Evolutionary conservation across 2,888 invertebrate genomes (phyloP).

Genomic region (Onchidella celtica): DNA sequence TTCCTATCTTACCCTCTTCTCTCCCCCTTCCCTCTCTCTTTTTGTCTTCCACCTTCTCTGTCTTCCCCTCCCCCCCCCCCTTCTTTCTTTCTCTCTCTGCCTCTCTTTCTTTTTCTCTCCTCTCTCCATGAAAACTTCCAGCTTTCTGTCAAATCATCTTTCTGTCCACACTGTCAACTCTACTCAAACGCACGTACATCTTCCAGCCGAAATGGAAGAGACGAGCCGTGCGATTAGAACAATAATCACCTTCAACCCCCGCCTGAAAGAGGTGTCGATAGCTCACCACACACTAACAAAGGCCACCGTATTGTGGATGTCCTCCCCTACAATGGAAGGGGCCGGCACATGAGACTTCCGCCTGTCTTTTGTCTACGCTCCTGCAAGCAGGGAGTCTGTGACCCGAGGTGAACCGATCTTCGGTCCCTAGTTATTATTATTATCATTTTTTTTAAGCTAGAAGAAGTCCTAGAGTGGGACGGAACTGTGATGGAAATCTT

Average conservation of each 20-base stretch:
- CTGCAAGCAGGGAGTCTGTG: conserved; percentile 15
- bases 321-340: conserved; percentile 6
- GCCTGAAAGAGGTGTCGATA: conserved; percentile 20
- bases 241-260: conserved; percentile 8
- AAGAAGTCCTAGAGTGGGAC: conserved; percentile 5
- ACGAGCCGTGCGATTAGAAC: conserved; percentile 18
- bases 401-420: conserved; percentile 23
- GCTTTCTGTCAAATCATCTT: background rate
- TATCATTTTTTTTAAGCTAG: background rate
- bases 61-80: background rate
- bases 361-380: conserved; percentile 33
- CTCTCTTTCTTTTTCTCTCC: background rate
- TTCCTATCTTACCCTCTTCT: background rate
- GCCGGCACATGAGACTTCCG: conserved; percentile 10
- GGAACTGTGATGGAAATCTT: background rate
- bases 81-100: background rate
- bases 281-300: conserved; percentile 26
- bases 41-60: background rate
- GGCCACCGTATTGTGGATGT: conserved; percentile 17
- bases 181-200: background rate
- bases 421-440: too few species aligned
- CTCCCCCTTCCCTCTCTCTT: background rate
- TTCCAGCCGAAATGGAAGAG: background rate
- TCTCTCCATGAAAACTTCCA: background rate
- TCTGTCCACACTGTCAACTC: background rate